Evolutionary conservation across 2,113 vertebrate species (phyloP), one percentile per base, ranked within the genome.

Genomic region (Vanacampus margaritifer): DNA sequence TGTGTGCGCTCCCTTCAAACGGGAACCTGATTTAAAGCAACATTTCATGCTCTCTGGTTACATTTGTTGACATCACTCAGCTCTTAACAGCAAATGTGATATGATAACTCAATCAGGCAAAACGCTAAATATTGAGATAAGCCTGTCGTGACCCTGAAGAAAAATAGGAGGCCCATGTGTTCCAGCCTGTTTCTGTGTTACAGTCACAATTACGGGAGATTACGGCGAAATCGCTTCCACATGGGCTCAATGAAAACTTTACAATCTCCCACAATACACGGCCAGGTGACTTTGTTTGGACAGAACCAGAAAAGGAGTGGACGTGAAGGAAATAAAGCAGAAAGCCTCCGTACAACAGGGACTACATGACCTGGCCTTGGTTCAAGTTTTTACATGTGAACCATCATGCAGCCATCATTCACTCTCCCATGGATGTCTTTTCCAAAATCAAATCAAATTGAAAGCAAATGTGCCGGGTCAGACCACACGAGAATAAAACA

Each of bases 21-120:
- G 76, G 68, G 57, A 85, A 81, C 81, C 79, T 88, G 93, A 94
- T 94, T 95, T 93, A 92, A 93, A 93, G 94, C 94, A 94, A 94
- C 92, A 93, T 95, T 94, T 94, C 87, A 91, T 91, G 91, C 91
- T 91, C 93, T 94, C 92, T 90, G 91, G 94, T 95, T 95, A 94
- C 95, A 94, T 92, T 94, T 94, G 87, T 94, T 90, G 89, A 91
- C 90, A 90, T 92, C 80, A 75, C 81, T 89, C 85, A 78, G 83
- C 71, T 80, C 89, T 85, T 83, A 72, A 80, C 93, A 92, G 94
- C 93, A 94, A 95, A 95, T 93, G 93, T 93, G 93, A 95, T 95
- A 94, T 94, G 95, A 96, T 95, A 96, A 95, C 93, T 95, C 94
- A 94, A 95, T 96, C 94, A 96, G 93, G 94, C 92, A 93, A 93